These are phyloP conservation scores for Phataginus tetradactyla DNA, from an alignment of 2,797 vertebrate species.

Conservation along the genomic window DNA sequence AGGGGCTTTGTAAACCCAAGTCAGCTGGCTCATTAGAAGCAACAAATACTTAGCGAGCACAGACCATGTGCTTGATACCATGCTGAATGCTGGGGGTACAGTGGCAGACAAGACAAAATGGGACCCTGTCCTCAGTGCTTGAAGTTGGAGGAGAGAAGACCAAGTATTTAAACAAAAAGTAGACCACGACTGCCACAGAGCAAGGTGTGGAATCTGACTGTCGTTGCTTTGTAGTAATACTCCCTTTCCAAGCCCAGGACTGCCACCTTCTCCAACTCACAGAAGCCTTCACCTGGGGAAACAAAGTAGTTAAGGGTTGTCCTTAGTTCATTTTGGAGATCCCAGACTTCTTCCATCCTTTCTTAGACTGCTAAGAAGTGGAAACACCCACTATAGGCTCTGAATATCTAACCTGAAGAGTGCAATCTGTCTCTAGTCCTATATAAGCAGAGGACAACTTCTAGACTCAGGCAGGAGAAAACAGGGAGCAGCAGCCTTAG, in stretches of 20 bases:
- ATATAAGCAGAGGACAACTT: neutral
- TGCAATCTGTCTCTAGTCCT: neutral
- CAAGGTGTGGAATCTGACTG: neutral
- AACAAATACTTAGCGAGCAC: neutral
- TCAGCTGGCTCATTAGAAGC: neutral
- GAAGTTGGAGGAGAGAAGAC: neutral
- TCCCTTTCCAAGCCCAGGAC: neutral
- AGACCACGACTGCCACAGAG: neutral
- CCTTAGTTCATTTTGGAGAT: constrained; percentile 6
- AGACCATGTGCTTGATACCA: neutral
- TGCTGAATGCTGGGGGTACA: neutral
- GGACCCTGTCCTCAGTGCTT: neutral
- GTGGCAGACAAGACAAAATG: neutral
- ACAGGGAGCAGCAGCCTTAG: neutral
- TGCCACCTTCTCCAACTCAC: neutral
- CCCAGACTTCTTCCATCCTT: constrained; percentile 22
- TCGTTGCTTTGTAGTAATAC: neutral
- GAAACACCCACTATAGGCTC: neutral
- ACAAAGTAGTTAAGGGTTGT: constrained; percentile 9
- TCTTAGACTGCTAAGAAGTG: neutral
- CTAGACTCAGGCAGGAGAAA: neutral
- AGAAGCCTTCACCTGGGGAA: neutral
- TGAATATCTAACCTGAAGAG: constrained; percentile 22
- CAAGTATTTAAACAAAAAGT: neutral
- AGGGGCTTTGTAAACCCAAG: neutral